These are phyloP conservation scores for Acanthosoma haemorrhoidale DNA, from an alignment of 2,888 invertebrate species.

Conservation along the genomic window DNA sequence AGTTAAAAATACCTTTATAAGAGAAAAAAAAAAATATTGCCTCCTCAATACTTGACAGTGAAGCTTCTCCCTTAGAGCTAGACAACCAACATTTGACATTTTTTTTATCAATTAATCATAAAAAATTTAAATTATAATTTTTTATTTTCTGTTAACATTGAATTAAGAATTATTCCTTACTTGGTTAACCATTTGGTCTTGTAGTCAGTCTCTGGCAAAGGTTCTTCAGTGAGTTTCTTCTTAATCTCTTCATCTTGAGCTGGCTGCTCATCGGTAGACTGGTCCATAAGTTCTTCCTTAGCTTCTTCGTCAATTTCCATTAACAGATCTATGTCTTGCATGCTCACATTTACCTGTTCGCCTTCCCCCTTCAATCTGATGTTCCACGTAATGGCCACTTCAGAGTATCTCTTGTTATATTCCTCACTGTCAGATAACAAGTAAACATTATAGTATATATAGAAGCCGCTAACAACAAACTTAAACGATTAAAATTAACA, in stretches of 20 bases:
- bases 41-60: too few species aligned
- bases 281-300: constrained; percentile 34
- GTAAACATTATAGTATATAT: too few species aligned
- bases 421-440: constrained; percentile 49
- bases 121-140: background rate
- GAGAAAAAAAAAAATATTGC: too few species aligned
- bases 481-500: too few species aligned
- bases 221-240: constrained; percentile 24
- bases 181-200: constrained; percentile 35
- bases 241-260: background rate
- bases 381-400: constrained; percentile 54
- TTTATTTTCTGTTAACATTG: background rate
- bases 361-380: constrained; percentile 46
- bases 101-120: background rate
- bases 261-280: background rate
- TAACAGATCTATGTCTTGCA: background rate
- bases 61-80: too few species aligned
- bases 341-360: constrained; percentile 6
- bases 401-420: constrained; percentile 56
- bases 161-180: constrained; percentile 33
- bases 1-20: too few species aligned
- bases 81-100: too few species aligned
- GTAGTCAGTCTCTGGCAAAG: constrained; percentile 27
- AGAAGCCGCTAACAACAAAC: too few species aligned
- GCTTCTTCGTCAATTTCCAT: constrained; percentile 31